Conservation (phyloP, 2,797 vertebrate species). For the Myiotriccus ornatus region DNA sequence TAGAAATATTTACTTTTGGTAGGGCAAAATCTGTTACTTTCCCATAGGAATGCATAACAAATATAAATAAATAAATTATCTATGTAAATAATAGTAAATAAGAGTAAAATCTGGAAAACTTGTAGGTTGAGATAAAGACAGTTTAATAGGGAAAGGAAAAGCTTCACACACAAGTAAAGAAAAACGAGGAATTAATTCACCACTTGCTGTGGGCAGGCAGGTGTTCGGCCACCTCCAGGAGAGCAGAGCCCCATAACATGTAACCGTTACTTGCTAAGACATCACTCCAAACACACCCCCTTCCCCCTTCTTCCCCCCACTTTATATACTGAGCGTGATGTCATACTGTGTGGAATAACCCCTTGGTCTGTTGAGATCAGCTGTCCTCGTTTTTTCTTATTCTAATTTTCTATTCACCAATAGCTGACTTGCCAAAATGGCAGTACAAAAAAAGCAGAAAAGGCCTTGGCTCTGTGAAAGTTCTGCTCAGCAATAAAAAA, state of each 20-base stretch:
- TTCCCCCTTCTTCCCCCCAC: background rate
- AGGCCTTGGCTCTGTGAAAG: background rate
- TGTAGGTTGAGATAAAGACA: background rate
- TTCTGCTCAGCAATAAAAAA: background rate
- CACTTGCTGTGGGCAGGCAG: background rate
- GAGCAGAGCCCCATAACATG: background rate
- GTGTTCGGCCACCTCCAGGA: background rate
- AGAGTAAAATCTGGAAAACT: background rate
- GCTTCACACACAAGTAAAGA: rapidly evolving
- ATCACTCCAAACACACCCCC: background rate
- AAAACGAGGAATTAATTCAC: background rate
- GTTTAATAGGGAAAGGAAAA: background rate
- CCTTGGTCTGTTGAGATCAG: background rate
- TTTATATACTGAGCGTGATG: background rate
- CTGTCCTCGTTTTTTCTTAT: background rate
- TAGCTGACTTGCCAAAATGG: background rate
- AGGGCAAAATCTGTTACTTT: background rate
- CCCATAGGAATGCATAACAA: background rate
- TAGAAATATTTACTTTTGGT: background rate
- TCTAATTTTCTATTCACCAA: background rate
- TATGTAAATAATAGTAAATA: background rate
- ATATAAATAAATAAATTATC: background rate
- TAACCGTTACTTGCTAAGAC: background rate
- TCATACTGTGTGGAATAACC: no score
- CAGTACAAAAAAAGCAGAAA: background rate